Conservation (phyloP, 2,888 invertebrate species). For the Mimumesa dahlbomi region DNA sequence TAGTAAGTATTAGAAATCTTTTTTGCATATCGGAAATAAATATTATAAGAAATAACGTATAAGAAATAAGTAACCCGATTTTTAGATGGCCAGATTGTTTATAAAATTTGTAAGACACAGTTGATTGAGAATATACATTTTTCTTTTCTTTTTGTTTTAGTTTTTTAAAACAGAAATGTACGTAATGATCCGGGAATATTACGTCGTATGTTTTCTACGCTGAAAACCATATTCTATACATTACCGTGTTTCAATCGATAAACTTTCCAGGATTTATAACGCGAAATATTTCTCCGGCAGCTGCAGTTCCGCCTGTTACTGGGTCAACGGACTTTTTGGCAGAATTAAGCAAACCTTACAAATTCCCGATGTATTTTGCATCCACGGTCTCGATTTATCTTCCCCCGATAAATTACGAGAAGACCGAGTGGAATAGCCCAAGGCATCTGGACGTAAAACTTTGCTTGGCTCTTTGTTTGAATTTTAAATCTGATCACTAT, state of each 20-base stretch:
- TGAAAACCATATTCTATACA: too few relatives aligned
- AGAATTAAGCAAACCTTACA: slow-evolving; percentile 48
- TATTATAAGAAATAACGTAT: too few relatives aligned
- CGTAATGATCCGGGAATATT: too few relatives aligned
- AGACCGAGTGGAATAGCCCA: background rate
- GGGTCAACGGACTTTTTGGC: slow-evolving; percentile 60
- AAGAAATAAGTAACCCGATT: too few relatives aligned
- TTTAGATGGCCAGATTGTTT: too few relatives aligned
- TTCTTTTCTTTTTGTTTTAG: too few relatives aligned
- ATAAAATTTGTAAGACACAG: too few relatives aligned
- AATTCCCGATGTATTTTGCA: slow-evolving; percentile 19
- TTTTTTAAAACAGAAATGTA: too few relatives aligned
- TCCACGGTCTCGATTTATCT: slow-evolving; percentile 22
- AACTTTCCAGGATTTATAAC: slow-evolving; percentile 29
- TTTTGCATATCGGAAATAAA: too few relatives aligned
- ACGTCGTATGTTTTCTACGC: too few relatives aligned
- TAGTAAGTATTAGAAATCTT: too few relatives aligned
- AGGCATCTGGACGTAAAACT: background rate
- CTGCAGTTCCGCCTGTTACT: slow-evolving; percentile 48
- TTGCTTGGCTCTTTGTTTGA: background rate
- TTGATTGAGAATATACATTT: too few relatives aligned
- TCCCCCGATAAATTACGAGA: slow-evolving; percentile 14
- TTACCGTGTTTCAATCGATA: slow-evolving; percentile 23
- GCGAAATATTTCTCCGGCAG: slow-evolving; percentile 29
- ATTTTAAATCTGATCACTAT: background rate